These are phyloP conservation scores for Pycnonotus jocosus DNA, from an alignment of 2,113 vertebrate species.

Conservation along the genomic window DNA sequence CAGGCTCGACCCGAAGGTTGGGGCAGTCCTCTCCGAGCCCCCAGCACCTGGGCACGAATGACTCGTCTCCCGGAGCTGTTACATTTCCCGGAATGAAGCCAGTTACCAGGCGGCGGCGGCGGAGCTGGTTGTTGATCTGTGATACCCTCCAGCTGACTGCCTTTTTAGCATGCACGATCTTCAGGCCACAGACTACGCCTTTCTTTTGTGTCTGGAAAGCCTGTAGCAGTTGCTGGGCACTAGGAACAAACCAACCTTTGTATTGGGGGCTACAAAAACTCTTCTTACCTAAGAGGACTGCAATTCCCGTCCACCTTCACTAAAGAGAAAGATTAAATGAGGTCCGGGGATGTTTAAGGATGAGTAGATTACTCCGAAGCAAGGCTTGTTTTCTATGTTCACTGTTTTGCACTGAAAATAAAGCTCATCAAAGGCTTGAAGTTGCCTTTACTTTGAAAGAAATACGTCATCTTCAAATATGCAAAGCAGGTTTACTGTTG, in stretches of 20 bases:
- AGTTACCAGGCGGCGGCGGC: not conserved
- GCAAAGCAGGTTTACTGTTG: slow-evolving; percentile 1
- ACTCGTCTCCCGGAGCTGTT: not conserved
- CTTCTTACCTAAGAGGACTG: not conserved
- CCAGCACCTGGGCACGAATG: not conserved
- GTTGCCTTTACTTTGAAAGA: slow-evolving; percentile 37
- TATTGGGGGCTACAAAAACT: not conserved
- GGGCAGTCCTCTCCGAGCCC: not conserved
- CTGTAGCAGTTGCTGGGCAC: slow-evolving; percentile 29
- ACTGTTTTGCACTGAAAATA: not conserved
- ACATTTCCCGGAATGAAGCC: not conserved
- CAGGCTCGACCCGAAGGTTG: not conserved
- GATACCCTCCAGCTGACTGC: slow-evolving; percentile 38
- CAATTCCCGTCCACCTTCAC: not conserved
- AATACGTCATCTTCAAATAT: slow-evolving; percentile 40
- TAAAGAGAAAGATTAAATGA: not conserved
- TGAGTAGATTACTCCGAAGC: not conserved
- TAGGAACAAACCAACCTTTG: slow-evolving; percentile 26
- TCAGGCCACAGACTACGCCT: slow-evolving; percentile 62
- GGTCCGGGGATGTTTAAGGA: not conserved
- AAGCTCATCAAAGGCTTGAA: slow-evolving; percentile 1
- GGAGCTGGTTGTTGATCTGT: not conserved
- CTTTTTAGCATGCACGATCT: slow-evolving; percentile 60
- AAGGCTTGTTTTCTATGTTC: not conserved
- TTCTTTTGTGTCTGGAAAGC: slow-evolving; percentile 64